Conservation (phyloP, 2,113 vertebrate species). For the Eubucco bourcierii region DNA sequence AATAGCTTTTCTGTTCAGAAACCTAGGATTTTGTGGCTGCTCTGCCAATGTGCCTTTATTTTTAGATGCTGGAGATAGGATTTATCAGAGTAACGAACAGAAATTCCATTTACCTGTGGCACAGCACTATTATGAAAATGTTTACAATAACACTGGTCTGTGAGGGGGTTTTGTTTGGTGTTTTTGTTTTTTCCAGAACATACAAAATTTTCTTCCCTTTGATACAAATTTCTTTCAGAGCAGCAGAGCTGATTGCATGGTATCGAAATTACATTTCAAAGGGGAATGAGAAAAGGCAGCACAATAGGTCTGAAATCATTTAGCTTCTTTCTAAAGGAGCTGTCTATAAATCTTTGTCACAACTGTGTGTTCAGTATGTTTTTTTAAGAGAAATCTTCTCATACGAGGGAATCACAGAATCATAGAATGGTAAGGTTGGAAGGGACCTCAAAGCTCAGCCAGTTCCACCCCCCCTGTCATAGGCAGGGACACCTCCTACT, state of each 20-base stretch:
- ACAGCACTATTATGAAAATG: conserved; percentile 31
- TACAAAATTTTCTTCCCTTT: conserved; percentile 1
- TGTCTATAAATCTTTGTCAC: conserved; percentile 47
- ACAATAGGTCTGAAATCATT: conserved; percentile 12
- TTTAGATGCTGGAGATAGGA: neutral
- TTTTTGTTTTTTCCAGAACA: conserved; percentile 38
- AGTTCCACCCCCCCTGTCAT: too few relatives aligned
- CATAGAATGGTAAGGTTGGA: too few relatives aligned
- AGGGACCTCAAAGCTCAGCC: too few relatives aligned
- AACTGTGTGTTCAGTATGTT: conserved; percentile 10
- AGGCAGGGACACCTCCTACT: too few relatives aligned
- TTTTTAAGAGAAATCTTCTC: conserved; percentile 34
- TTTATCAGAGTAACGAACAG: conserved; percentile 29
- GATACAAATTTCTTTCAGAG: conserved; percentile 3
- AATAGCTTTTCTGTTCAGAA: conserved; percentile 7
- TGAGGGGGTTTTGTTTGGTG: neutral
- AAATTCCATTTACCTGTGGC: conserved; percentile 20
- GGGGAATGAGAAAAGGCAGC: conserved; percentile 11
- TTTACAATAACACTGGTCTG: conserved; percentile 25
- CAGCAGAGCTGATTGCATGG: neutral
- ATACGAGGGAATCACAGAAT: neutral
- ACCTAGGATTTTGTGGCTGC: neutral
- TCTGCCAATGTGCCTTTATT: conserved; percentile 10
- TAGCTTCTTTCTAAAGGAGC: conserved; percentile 36
- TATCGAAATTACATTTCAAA: conserved; percentile 37